Evolutionary conservation across 2,797 vertebrate species (phyloP), one percentile per base, ranked within the genome.

Genomic region (Mycteria americana): DNA sequence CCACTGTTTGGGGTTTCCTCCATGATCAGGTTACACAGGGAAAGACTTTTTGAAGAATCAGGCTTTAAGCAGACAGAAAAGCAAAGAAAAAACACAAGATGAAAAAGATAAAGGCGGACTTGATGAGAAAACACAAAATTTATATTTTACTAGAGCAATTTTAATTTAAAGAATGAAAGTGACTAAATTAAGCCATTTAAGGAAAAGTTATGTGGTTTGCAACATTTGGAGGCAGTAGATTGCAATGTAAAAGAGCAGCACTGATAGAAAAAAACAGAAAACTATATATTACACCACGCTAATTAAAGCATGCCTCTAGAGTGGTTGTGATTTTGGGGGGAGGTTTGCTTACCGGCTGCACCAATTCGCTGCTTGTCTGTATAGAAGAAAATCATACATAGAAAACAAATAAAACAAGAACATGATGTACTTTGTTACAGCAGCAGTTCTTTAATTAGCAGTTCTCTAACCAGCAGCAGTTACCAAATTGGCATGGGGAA

Each of bases 331-430:
- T 74, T 83, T 75, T 85, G 48, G 74, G 62, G 19, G 35, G 35
- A 94, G 62, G 63, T 96, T 88, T 98, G 98, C 99, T 98, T 98
- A 99, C 99, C 97, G 99, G 98, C 85, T 99, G 98, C 90, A 98
- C 98, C 96, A 98, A 94, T 91, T 99, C 98, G 51, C 97, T 96
- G 91, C 98, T 99, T 96, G 97, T 99, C 99, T 99, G 97, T 75
- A 64, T 11, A 57, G 56, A 94, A 92, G 30, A 59, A 97, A 97
- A 95, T 68, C 75, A 95, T 22, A 95, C 67, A 53, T 7, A 89
- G 68, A 94, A 94, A 92, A 50, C 21, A 97, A 65, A 85, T 70
- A 56, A 95, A 90, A 74, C n/a, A 94, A 95, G 41, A 74, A 39
- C 14, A n/a, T 2, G 4, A 68, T 12, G 18, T 27, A 82, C 45